Evolutionary conservation across 1,140 invertebrate species (phyloP), one percentile per base, ranked within the genome.

Genomic region (Maconellicoccus hirsutus): DNA sequence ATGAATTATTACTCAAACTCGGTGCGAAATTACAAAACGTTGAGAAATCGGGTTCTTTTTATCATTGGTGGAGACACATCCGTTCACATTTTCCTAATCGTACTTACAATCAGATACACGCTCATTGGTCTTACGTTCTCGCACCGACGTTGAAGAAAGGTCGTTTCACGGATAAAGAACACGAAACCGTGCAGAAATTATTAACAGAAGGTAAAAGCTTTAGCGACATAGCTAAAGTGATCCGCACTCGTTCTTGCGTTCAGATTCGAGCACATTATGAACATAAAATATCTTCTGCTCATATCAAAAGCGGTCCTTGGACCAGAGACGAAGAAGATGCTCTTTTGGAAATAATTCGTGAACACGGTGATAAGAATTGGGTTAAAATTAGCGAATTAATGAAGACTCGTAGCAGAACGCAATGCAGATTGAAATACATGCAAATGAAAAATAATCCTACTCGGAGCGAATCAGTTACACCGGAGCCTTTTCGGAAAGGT

Each of bases 201-300:
- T 4, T 23, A 23, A 66, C 6, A 14, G 10, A 25, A 14, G 21
- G 21, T 10, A 66, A 66, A 66, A 6, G 3, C 1, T 66, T 6
- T 16, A 23, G 61, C 10, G 61, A 66, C 6, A 66, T 66, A 3
- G 61, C 61, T 8, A 23, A 66, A 25, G 1, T 66, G 6, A 4
- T 66, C 10, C 10, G 61, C 16, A 66, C 3, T 25, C 61, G 61
- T 8, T 16, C 61, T 8, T 66, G 61, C 61, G 61, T 66, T 23
- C 61, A 66, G 16, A 66, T 66, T 66, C 61, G 61, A 26, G 8
- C 61, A 14, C 61, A 66, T 26, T 66, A 6, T 16, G 61, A 66
- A 26, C 1, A 10, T 12, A 23, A 25, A 4, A 8, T 3, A 8
- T 4, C 19, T 1, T 8, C 21, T 2, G 2, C 2, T 26, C 22